phyloP scores from a whole-genome alignment of 2,113 vertebrate species.

The Mystacornis crossleyi region DNA sequence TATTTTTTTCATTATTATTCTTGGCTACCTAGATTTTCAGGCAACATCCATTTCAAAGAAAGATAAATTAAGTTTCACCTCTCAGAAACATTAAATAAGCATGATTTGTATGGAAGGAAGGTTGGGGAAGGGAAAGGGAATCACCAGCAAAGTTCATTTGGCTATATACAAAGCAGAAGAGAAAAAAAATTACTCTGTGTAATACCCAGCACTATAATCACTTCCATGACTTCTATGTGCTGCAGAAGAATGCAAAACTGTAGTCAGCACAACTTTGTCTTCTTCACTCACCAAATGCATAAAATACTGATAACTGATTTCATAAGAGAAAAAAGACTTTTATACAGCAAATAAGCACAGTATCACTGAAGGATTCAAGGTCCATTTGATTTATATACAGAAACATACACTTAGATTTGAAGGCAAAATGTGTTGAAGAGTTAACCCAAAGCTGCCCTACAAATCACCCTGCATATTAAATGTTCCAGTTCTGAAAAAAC shows the following conservation, averaged over 20 bases:
- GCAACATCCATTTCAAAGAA: not conserved
- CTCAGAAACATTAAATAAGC: not conserved
- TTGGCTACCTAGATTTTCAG: not conserved
- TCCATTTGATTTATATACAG: not conserved
- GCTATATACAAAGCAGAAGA: conserved; percentile 10
- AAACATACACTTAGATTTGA: not conserved
- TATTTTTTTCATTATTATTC: not conserved
- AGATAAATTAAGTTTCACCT: not conserved
- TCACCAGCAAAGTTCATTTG: not conserved
- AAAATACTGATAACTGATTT: not conserved
- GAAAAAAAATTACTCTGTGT: not conserved
- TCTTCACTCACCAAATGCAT: not conserved
- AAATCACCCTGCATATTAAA: not conserved
- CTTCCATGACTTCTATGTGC: not conserved
- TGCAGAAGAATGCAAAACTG: not conserved
- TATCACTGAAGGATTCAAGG: not conserved
- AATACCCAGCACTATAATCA: not conserved
- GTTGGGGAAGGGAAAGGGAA: not conserved
- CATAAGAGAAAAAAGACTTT: not conserved
- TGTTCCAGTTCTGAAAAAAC: not conserved
- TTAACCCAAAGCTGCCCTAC: not conserved
- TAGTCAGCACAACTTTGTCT: not conserved
- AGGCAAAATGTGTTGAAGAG: not conserved
- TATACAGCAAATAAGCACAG: not conserved
- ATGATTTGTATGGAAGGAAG: not conserved